phyloP scores from a whole-genome alignment of 2,797 vertebrate species.

The Ptychadena robeensis region DNA sequence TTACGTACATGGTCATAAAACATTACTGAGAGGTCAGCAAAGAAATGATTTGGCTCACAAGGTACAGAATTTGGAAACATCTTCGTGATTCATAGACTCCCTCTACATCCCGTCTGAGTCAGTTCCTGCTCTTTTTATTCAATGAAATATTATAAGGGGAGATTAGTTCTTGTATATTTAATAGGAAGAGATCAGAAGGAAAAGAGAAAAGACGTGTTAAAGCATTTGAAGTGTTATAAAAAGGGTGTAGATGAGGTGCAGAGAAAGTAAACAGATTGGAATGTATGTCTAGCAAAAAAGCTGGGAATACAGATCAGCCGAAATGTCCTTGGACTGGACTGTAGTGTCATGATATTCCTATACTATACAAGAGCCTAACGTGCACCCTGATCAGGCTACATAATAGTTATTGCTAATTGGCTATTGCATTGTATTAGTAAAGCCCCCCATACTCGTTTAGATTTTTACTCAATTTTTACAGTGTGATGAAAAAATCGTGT shows the following conservation, averaged over 20 bases:
- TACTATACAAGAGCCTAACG: no score
- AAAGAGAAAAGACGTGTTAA: constrained; percentile 6
- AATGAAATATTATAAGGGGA: constrained; percentile 1
- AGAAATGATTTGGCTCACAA: constrained; percentile 10
- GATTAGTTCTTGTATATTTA: constrained; percentile 35
- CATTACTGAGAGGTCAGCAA: constrained; percentile 26
- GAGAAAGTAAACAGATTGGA: background rate
- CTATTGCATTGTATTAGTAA: no score
- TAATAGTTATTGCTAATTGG: no score
- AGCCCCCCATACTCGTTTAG: no score
- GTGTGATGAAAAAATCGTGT: no score
- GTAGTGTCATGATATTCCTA: no score
- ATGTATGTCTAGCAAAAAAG: background rate
- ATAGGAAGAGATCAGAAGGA: constrained; percentile 16
- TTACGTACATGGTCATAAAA: constrained; percentile 11
- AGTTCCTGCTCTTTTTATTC: constrained; percentile 32
- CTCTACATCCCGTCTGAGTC: constrained; percentile 47
- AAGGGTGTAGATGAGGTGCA: background rate
- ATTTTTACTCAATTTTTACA: no score
- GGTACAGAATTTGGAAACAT: constrained; percentile 7
- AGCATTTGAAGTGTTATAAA: background rate
- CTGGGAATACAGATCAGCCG: no score
- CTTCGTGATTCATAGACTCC: constrained; percentile 44
- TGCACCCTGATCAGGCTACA: no score
- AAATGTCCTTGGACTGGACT: no score